Evolutionary conservation across 2,113 vertebrate species (phyloP).

Genomic region (Galbula dea): DNA sequence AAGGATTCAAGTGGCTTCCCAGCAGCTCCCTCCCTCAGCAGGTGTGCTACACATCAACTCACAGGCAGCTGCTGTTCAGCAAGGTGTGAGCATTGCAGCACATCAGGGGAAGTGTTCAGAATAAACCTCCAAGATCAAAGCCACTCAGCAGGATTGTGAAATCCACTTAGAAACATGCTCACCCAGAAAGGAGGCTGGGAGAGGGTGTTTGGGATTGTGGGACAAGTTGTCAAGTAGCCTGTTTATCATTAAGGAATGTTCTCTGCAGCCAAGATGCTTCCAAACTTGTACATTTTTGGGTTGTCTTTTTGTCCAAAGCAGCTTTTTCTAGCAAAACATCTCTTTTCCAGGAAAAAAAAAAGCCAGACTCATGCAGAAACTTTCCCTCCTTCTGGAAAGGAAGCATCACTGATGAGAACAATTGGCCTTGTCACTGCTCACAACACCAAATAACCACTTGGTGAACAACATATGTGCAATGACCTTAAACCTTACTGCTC

Average conservation of each 20-base stretch:
- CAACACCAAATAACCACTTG: background rate
- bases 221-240: background rate
- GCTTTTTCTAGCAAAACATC: background rate
- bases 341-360: background rate
- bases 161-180: background rate
- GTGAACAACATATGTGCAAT: background rate
- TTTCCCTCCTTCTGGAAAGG: background rate
- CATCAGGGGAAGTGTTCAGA: background rate
- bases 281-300: background rate
- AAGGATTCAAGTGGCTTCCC: background rate
- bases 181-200: background rate
- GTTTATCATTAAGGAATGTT: conserved; percentile 30
- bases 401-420: background rate
- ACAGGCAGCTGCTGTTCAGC: background rate
- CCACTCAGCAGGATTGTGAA: conserved; percentile 4
- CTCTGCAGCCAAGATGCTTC: background rate
- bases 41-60: background rate
- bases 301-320: background rate
- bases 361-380: background rate
- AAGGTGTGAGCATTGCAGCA: background rate
- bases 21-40: background rate
- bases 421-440: rapidly evolving
- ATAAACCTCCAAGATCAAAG: background rate
- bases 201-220: background rate
- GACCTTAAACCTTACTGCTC: background rate